A percentile compares a stretch with the other conserved stretches of the same genome.
These are phyloP conservation scores for Oenanthe oenanthe DNA, from an alignment of 2,113 vertebrate species.

Conservation along the genomic window DNA sequence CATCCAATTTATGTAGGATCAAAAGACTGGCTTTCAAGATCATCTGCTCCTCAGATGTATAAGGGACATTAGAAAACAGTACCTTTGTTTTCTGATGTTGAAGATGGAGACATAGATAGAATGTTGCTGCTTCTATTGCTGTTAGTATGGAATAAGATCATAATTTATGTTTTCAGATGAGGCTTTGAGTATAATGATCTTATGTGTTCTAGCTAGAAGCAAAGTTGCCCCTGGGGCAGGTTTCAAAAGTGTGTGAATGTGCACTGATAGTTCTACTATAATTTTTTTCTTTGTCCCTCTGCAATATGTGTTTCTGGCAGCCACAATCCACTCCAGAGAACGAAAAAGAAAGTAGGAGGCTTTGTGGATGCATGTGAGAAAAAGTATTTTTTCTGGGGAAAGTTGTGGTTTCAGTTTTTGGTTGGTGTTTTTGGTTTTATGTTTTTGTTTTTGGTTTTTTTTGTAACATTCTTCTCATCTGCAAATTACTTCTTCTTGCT, in stretches of 20 bases:
- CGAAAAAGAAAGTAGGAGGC: not conserved
- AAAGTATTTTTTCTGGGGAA: not conserved
- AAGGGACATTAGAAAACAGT: slow-evolving; percentile 11
- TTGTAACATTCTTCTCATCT: not conserved
- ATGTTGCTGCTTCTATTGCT: not conserved
- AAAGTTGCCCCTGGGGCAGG: not conserved
- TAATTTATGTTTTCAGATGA: slow-evolving; percentile 7
- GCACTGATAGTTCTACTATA: not conserved
- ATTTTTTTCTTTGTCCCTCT: not conserved
- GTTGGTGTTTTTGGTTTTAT: too few species aligned
- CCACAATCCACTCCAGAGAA: not conserved
- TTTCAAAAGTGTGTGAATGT: not conserved
- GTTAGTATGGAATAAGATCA: not conserved
- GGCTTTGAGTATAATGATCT: not conserved
- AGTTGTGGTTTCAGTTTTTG: not conserved
- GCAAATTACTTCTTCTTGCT: not conserved
- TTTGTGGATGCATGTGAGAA: not conserved
- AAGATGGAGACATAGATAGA: not conserved
- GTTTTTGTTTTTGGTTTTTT: not conserved
- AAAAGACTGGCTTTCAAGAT: slow-evolving; percentile 31
- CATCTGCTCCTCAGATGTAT: not conserved
- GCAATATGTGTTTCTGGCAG: not conserved
- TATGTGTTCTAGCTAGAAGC: not conserved
- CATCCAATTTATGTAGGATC: slow-evolving; percentile 23
- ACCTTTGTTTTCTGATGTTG: not conserved